Evolutionary conservation across 2,888 invertebrate species (phyloP).

Genomic region (Neoascia interrupta): DNA sequence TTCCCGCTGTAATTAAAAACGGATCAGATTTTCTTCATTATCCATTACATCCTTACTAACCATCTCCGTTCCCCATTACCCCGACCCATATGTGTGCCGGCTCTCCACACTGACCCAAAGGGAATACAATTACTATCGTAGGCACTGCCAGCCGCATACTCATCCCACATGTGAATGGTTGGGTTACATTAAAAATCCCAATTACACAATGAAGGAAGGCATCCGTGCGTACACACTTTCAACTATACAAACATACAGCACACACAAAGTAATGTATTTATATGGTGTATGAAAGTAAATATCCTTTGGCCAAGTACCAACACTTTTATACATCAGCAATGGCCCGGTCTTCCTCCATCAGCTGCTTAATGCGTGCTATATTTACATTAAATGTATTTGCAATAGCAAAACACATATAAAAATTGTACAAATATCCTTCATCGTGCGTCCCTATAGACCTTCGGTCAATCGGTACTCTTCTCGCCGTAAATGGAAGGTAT

Average conservation of each 20-base stretch:
- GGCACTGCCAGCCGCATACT: background rate
- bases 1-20: conserved; percentile 60
- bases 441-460: conserved; percentile 7
- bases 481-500: background rate
- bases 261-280: conserved; percentile 19
- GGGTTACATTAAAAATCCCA: conserved; percentile 55
- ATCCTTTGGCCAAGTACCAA: conserved; percentile 51
- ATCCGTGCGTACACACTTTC: conserved; percentile 46
- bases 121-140: conserved; percentile 45
- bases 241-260: conserved; percentile 40
- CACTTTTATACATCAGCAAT: conserved; percentile 38
- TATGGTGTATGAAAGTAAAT: conserved; percentile 50
- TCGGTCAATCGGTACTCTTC: conserved; percentile 1
- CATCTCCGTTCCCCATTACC: background rate
- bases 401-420: conserved; percentile 49
- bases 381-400: conserved; percentile 69
- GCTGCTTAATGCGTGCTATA: conserved; percentile 65
- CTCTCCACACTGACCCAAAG: background rate
- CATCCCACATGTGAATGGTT: conserved; percentile 1
- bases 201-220: conserved; percentile 40
- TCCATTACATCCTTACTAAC: conserved; percentile 39
- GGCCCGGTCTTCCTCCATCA: background rate
- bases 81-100: background rate
- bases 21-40: conserved; percentile 65
- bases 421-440: conserved; percentile 62